Evolutionary conservation across 1,140 invertebrate species (phyloP).

Genomic region (Drepana arcuata): DNA sequence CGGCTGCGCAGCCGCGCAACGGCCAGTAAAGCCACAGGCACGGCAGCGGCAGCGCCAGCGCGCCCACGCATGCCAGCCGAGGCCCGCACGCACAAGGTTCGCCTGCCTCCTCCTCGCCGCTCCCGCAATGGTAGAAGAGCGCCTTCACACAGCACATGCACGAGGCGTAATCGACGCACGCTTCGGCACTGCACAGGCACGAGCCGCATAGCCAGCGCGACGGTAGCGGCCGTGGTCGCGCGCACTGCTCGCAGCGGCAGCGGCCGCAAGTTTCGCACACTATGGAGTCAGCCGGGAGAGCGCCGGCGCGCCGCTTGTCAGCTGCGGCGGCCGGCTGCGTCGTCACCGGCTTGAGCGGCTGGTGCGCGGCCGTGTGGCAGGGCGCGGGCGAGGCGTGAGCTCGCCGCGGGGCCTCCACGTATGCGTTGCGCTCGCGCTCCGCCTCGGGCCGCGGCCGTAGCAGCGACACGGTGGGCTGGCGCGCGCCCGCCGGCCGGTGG

Average conservation of each 20-base stretch:
- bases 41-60: conserved; percentile 85
- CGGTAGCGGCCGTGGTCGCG: conserved; percentile 86
- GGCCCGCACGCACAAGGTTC: conserved; percentile 86
- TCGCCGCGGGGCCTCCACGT: conserved; percentile 84
- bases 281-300: conserved; percentile 75
- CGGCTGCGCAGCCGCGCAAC: conserved; percentile 82
- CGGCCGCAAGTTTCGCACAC: conserved; percentile 88
- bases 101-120: conserved; percentile 78
- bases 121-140: conserved; percentile 92
- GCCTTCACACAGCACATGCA: conserved; percentile 95
- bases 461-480: conserved; percentile 77
- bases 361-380: conserved; percentile 32
- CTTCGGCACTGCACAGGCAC: conserved; percentile 89
- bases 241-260: conserved; percentile 90
- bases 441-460: conserved; percentile 82
- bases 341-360: conserved; percentile 62
- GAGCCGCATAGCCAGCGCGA: conserved; percentile 90
- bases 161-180: conserved; percentile 88
- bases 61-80: conserved; percentile 88
- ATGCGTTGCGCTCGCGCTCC: conserved; percentile 85
- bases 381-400: conserved; percentile 40
- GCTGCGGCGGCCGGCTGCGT: conserved; percentile 51
- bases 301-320: conserved; percentile 58
- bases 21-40: conserved; percentile 95
- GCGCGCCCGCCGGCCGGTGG: conserved; percentile 73